phyloP scores from a whole-genome alignment of 2,113 vertebrate species.

The Kobus ellipsiprymnus region DNA sequence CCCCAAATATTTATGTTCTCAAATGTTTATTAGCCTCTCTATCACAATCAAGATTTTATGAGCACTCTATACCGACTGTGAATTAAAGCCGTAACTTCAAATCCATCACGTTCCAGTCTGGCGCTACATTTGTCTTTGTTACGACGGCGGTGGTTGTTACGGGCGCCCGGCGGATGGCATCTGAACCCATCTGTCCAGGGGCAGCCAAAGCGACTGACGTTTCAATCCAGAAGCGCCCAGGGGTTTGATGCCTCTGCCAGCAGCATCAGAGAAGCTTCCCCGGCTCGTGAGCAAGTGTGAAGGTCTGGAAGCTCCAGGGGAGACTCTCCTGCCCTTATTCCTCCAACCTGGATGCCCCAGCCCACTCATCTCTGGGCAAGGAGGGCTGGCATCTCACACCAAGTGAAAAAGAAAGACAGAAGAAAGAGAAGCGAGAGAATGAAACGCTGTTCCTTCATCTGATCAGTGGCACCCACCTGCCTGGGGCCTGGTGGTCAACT shows the following conservation, averaged over 20 bases:
- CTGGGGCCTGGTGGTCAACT: not conserved
- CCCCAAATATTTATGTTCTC: conserved; percentile 76
- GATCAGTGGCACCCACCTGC: not conserved
- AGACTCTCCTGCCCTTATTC: not conserved
- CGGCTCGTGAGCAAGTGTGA: fast-evolving
- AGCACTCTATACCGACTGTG: conserved; percentile 67
- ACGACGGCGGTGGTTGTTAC: not conserved
- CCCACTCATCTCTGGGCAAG: not conserved
- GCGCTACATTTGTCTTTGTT: conserved; percentile 62
- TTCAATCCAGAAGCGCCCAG: conserved; percentile 17
- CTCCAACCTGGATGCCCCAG: fast-evolving
- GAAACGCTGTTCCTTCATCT: fast-evolving
- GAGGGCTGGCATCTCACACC: fast-evolving
- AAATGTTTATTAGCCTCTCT: conserved; percentile 76
- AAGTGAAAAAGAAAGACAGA: not conserved
- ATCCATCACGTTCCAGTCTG: conserved; percentile 28
- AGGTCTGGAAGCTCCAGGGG: not conserved
- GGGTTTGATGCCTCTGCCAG: not conserved
- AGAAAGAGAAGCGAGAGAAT: not conserved
- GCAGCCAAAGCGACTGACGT: conserved; percentile 27
- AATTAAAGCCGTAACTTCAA: conserved; percentile 78
- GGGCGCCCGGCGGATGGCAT: conserved; percentile 36
- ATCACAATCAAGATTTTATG: conserved; percentile 77
- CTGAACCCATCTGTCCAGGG: conserved; percentile 35
- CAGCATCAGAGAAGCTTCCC: not conserved